phyloP scores from a whole-genome alignment of 2,888 invertebrate species.

The Fragum fragum region DNA sequence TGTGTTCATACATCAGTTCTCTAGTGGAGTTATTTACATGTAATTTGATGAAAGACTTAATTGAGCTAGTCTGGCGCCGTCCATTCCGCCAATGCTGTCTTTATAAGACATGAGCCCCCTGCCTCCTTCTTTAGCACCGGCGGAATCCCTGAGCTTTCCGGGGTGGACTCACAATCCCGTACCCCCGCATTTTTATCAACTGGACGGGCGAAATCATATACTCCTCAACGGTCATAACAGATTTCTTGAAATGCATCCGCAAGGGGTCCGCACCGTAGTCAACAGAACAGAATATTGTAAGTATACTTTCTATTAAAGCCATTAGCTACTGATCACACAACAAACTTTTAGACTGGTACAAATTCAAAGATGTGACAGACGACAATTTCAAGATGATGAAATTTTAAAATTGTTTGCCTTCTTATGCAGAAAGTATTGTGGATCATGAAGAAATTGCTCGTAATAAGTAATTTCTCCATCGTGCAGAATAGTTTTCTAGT shows the following conservation, averaged over 20 bases:
- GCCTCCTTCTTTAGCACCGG: constrained; percentile 9
- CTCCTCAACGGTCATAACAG: constrained; percentile 38
- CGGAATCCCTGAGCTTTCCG: constrained; percentile 15
- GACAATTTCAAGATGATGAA: too few species aligned
- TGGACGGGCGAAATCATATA: constrained; percentile 49
- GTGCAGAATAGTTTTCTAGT: too few species aligned
- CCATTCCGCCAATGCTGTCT: constrained; percentile 55
- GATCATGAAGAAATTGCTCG: too few species aligned
- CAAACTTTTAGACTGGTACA: too few species aligned
- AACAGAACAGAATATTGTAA: constrained; percentile 60
- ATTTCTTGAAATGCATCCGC: constrained; percentile 65
- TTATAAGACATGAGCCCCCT: constrained; percentile 66
- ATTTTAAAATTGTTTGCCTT: too few species aligned
- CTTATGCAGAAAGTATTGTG: too few species aligned
- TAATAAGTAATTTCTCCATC: too few species aligned
- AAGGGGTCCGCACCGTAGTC: constrained; percentile 56
- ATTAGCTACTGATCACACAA: too few species aligned
- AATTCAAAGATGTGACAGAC: too few species aligned
- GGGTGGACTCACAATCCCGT: constrained; percentile 43
- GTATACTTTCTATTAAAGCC: too few species aligned
- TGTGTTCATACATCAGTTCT: background rate
- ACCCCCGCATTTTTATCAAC: constrained; percentile 29
- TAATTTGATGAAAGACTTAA: constrained; percentile 10
- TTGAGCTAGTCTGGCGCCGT: constrained; percentile 41
- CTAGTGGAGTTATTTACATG: background rate